Base-by-base conservation (phyloP, 2,797 vertebrate species). In the Eulemur coronatus region DNA sequence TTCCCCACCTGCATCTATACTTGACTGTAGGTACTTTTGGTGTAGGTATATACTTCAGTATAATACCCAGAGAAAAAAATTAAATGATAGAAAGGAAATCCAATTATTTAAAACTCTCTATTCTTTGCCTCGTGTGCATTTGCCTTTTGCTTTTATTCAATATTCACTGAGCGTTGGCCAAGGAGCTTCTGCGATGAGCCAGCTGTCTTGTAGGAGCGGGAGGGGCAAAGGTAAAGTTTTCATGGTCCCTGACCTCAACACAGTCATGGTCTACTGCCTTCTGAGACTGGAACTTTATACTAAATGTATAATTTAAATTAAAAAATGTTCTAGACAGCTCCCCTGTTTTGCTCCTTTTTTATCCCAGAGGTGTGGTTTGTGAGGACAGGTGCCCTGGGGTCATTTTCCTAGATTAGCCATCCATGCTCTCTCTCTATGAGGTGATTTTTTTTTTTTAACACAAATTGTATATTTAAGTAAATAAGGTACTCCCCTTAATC, bases 91-190 rank as follows among this genome's bases (percentile, higher is more conserved):
- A 38, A 82, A 82, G 46, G 46, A 80, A 93, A 50, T 20, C 9
- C 24, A 61, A 1, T 67, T 79, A 75, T 35, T 88, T 95, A 90
- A 89, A 89, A 81, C 8, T 75, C 14, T 84, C 46, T 85, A 33
- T 86, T 80, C 35, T 73, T 92, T 46, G 55, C 38, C 18, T 94
- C 30, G 17, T 55, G 9, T 35, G n/a, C 48, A 14, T 73, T 92
- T 92, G 75, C 50, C 22, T 85, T 95, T 91, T 88, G n/a, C 63
- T 92, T 96, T 82, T 78, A 84, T 55, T 91, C 35, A 72, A 13
- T n/a, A 43, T 78, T 72, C 84, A 89, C 46, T 4, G 69, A 80
- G 26, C 11, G 28, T n/a, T 76, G 63, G n/a, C 50, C 17, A 50
- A 55, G 33, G 13, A 63, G 69, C 13, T 69, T 43, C 41, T 50